Percentiles rank a stretch among this genome's conserved stretches.
phyloP scores from a whole-genome alignment of 2,888 invertebrate species.

The Oscheius sp. region DNA sequence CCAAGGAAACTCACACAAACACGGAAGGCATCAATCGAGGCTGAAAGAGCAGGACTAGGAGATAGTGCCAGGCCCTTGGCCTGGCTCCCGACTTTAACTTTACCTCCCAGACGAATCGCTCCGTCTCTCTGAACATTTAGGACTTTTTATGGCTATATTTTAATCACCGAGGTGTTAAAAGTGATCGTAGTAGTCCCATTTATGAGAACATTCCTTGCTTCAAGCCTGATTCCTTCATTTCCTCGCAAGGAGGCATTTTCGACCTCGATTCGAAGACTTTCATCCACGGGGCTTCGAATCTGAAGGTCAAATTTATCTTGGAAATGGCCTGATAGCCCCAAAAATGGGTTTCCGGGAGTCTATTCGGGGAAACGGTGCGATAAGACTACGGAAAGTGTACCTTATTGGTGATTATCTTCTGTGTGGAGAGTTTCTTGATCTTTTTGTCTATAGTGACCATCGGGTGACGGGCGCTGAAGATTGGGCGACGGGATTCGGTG shows the following conservation, averaged over 20 bases:
- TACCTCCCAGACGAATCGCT: constrained; percentile 47
- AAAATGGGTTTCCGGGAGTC: not conserved
- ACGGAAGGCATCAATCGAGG: constrained; percentile 70
- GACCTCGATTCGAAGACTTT: constrained; percentile 59
- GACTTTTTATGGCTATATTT: not conserved
- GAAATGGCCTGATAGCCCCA: not conserved
- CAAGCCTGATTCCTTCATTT: constrained; percentile 69
- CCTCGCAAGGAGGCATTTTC: constrained; percentile 68
- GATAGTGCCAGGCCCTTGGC: constrained; percentile 60
- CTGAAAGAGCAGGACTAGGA: constrained; percentile 69
- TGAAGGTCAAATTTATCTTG: constrained; percentile 38
- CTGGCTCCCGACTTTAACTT: constrained; percentile 50
- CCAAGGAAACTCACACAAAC: constrained; percentile 53
- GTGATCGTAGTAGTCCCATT: constrained; percentile 56
- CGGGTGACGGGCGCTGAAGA: constrained; percentile 71
- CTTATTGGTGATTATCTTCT: constrained; percentile 67
- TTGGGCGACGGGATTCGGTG: constrained; percentile 54
- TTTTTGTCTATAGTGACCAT: constrained; percentile 65
- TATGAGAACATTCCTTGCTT: constrained; percentile 57
- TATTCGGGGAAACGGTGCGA: not conserved
- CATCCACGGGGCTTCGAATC: constrained; percentile 69
- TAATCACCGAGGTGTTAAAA: constrained; percentile 68
- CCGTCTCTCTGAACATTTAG: constrained; percentile 51
- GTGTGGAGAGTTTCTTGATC: constrained; percentile 64
- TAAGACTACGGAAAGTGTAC: constrained; percentile 37